phyloP scores from a whole-genome alignment of 2,888 invertebrate genomes.

The Entomobrya proxima region DNA sequence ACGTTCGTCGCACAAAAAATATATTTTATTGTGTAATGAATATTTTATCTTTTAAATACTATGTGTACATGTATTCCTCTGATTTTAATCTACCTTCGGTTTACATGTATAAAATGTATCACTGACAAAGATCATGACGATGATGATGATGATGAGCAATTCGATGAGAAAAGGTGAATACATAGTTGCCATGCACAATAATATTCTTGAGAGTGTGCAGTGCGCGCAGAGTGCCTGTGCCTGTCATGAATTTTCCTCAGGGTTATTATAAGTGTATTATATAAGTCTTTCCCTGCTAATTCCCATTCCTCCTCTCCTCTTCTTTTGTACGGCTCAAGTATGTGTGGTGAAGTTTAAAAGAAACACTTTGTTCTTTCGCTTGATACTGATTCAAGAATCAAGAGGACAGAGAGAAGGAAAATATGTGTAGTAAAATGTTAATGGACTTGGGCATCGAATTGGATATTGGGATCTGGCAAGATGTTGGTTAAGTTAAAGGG shows the following conservation, averaged over 20 bases:
- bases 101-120: background rate
- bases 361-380: background rate
- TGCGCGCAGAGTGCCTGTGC: background rate
- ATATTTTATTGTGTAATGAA: constrained; percentile 23
- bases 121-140: background rate
- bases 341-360: background rate
- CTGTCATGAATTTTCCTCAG: constrained; percentile 16
- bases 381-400: no score
- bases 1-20: background rate
- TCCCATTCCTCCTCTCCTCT: background rate
- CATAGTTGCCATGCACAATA: background rate
- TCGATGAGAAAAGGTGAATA: background rate
- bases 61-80: background rate
- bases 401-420: background rate
- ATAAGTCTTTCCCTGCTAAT: background rate
- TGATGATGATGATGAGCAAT: background rate
- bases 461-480: background rate
- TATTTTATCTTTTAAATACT: constrained; percentile 16
- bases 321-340: background rate
- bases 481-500: background rate
- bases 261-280: no score
- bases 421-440: no score
- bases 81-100: background rate
- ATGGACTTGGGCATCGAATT: no score
- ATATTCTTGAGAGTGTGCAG: background rate